Base-by-base conservation (phyloP, 2,888 invertebrate genomes). In the Pomacea canaliculata region DNA sequence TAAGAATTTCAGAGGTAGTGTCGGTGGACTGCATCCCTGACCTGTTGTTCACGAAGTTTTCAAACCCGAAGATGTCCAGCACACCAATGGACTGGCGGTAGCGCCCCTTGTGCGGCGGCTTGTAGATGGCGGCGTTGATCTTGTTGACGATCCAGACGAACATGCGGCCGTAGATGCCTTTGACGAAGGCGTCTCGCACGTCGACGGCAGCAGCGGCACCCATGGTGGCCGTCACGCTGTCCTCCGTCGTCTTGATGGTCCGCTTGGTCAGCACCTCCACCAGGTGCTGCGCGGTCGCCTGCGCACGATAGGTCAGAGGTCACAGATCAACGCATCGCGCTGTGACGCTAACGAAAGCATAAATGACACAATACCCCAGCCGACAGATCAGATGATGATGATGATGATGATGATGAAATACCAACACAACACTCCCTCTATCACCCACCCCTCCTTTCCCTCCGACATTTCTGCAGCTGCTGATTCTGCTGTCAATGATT, bases 61-160 rank as follows among this genome's bases (percentile, higher is more conserved):
- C 99, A 91, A 99, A 99, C 7, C 99, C 99, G 90, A 99, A 99
- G 87, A 99, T 99, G 91, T 99, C 99, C 80, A 99, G 92, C 1
- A 99, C 98, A 18, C 99, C 99, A 82, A 99, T 99, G 1, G 97
- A 96, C 80, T 87, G 87, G 81, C 91, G 79, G 79, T 83, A 85
- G 51, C 86, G 85, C 49, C 81, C 81, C 1, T 80, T 63, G 23
- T 73, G 72, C 16, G 77, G 37, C 12, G 87, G 87, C 77, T 88
- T 89, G 82, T 83, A 91, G 72, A 99, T 99, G 82, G 99, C 98
- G 86, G 95, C 94, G 91, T 99, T 99, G 79, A 99, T 98, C 92
- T 99, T 98, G 83, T 94, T 95, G 12, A 99, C 98, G 87, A 99
- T 98, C 89, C 97, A 96, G 72, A 98, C 94, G 90, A 99, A 99